phyloP scores from a whole-genome alignment of 2,797 vertebrate species.

The Spinus pinus region DNA sequence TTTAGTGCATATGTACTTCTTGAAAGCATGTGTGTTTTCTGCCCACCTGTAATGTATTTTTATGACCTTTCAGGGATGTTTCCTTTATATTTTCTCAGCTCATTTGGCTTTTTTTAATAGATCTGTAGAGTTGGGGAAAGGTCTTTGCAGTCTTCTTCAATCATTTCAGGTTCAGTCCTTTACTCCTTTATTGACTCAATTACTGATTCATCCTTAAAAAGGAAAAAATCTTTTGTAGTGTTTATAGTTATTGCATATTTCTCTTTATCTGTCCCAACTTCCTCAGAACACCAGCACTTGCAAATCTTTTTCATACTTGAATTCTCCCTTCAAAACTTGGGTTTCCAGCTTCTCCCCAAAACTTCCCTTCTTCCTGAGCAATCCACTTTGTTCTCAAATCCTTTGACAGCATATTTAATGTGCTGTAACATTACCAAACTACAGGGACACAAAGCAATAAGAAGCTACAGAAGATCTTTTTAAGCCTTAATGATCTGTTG shows the following conservation, averaged over 20 bases:
- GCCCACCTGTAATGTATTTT: background rate
- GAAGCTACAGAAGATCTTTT: background rate
- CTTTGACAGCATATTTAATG: background rate
- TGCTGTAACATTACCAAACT: background rate
- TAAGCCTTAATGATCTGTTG: background rate
- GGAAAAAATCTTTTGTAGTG: background rate
- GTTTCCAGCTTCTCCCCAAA: background rate
- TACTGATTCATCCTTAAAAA: background rate
- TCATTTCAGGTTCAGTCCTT: background rate
- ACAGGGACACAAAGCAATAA: background rate
- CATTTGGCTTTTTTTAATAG: background rate
- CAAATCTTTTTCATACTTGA: background rate
- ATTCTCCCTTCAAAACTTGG: background rate
- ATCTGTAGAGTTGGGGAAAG: background rate
- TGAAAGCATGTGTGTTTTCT: background rate
- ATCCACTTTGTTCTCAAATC: background rate
- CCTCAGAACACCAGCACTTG: background rate
- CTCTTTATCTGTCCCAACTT: background rate
- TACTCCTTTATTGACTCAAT: background rate
- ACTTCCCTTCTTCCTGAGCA: background rate
- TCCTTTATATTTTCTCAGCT: background rate
- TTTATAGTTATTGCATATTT: background rate
- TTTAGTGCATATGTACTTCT: background rate
- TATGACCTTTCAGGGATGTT: background rate
- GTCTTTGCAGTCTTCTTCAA: background rate